These are phyloP conservation scores for Ciconia maguari DNA, from an alignment of 2,113 vertebrate genomes.

Conservation along the genomic window DNA sequence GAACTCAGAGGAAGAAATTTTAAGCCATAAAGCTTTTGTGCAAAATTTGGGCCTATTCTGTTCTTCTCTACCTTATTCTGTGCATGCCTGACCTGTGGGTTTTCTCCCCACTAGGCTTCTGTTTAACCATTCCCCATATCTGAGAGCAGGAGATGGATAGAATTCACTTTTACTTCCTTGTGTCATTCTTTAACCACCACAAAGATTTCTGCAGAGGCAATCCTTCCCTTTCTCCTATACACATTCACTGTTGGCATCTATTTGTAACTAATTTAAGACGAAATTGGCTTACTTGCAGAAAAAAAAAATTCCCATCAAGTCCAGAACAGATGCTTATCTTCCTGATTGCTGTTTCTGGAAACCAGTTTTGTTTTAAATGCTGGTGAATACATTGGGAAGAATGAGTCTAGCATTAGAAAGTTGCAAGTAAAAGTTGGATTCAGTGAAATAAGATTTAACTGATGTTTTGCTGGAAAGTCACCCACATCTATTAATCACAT, in stretches of 20 bases:
- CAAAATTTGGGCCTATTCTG: not conserved
- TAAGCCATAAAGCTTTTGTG: not conserved
- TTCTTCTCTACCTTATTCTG: not conserved
- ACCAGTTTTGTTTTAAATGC: not conserved
- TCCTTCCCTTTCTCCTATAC: not conserved
- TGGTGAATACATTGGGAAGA: not conserved
- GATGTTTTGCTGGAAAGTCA: constrained; percentile 7
- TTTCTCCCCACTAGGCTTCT: not conserved
- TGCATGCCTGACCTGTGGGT: not conserved
- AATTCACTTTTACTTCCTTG: not conserved
- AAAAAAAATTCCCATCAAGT: not conserved
- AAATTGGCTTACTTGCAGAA: not conserved
- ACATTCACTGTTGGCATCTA: not conserved
- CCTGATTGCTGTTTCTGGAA: not conserved
- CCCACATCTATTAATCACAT: constrained; percentile 7
- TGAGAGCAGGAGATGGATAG: not conserved
- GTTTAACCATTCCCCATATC: not conserved
- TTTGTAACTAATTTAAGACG: constrained; percentile 28
- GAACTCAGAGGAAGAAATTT: not conserved
- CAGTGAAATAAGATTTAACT: constrained; percentile 16
- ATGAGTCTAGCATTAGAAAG: not conserved
- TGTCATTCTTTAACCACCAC: not conserved
- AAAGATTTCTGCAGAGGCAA: not conserved
- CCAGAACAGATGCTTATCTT: not conserved
- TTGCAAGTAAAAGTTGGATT: not conserved